phyloP scores from a whole-genome alignment of 2,888 invertebrate species.

The Zygogramma bicolorata region DNA sequence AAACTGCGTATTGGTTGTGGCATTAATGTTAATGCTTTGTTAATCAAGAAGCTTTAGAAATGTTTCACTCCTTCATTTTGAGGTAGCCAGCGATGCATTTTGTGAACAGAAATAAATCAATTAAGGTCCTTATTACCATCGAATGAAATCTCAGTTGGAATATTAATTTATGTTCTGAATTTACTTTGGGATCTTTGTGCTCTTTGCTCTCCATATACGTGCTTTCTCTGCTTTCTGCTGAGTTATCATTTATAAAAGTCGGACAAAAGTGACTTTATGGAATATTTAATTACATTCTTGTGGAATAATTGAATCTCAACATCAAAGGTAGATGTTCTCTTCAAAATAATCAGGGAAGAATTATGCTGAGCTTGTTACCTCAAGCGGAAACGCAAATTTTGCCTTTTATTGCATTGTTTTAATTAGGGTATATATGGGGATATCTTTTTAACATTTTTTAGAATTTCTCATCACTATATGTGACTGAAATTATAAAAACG shows the following conservation, averaged over 20 bases:
- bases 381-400: neutral
- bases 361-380: conserved; percentile 37
- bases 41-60: no score
- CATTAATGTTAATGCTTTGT: no score
- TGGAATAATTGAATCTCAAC: conserved; percentile 46
- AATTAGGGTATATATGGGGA: no score
- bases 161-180: conserved; percentile 47
- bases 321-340: conserved; percentile 41
- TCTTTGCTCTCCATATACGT: conserved; percentile 13
- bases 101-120: conserved; percentile 28
- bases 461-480: no score
- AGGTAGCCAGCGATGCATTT: no score
- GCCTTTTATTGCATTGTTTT: no score
- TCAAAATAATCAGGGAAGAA: conserved; percentile 43
- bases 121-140: conserved; percentile 40
- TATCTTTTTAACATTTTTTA: no score
- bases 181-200: conserved; percentile 46
- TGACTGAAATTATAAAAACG: no score
- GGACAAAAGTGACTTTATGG: conserved; percentile 45
- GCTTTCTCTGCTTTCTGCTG: conserved; percentile 34
- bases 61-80: no score
- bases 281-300: conserved; percentile 47
- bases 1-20: no score
- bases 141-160: conserved; percentile 44
- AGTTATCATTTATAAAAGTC: conserved; percentile 43